Evolutionary conservation across 2,888 invertebrate species (phyloP).

Genomic region (Cecidostiba fungosa): DNA sequence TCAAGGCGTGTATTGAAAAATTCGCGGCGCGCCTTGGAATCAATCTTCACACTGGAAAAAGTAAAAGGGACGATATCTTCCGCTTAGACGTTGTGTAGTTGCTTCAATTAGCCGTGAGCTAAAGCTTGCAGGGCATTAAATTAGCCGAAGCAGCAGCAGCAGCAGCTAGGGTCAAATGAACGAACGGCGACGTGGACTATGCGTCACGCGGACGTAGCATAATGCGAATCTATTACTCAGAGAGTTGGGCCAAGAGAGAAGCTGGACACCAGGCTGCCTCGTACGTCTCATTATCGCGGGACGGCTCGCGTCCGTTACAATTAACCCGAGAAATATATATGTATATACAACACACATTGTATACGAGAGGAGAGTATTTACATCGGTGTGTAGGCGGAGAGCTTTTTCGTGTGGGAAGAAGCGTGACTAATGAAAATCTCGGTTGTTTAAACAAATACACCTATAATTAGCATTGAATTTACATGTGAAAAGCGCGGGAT

Average conservation of each 20-base stretch:
- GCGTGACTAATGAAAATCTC: not conserved
- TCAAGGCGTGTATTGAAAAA: conserved; percentile 54
- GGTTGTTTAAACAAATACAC: not conserved
- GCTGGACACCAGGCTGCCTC: conserved; percentile 54
- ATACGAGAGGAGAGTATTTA: not conserved
- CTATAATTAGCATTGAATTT: not conserved
- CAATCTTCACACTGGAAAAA: not conserved
- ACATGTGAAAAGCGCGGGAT: conserved; percentile 20
- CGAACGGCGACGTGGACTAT: conserved; percentile 66
- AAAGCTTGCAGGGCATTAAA: conserved; percentile 64
- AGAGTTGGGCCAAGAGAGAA: not conserved
- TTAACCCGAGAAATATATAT: conserved; percentile 25
- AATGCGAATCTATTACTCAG: conserved; percentile 76
- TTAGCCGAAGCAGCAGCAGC: conserved; percentile 65
- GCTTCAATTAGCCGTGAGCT: conserved; percentile 31
- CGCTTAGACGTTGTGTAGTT: not conserved
- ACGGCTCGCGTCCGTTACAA: conserved; percentile 57
- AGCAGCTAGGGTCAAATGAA: conserved; percentile 43
- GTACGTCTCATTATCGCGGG: conserved; percentile 71
- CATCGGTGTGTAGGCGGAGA: not conserved
- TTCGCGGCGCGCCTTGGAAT: not conserved
- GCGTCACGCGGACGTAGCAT: conserved; percentile 71
- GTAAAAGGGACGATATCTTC: not conserved
- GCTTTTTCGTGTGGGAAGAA: not conserved
- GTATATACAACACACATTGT: too few relatives aligned